These are phyloP conservation scores for Colius striatus DNA, from an alignment of 2,113 vertebrate genomes.

Conservation along the genomic window DNA sequence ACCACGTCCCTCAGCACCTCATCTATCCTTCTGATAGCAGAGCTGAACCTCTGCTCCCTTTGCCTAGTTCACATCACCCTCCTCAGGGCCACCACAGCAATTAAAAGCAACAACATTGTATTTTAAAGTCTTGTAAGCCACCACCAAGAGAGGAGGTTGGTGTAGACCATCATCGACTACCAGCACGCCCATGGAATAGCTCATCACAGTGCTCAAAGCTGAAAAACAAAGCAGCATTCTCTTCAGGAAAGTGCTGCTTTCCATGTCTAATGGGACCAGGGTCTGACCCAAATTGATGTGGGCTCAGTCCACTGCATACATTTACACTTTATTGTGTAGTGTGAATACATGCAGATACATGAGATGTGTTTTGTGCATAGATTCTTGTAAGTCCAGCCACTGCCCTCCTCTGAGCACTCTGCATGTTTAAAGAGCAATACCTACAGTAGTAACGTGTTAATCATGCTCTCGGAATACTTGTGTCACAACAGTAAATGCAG, in stretches of 20 bases:
- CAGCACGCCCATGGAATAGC: neutral
- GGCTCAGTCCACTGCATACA: neutral
- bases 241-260: neutral
- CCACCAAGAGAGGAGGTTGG: neutral
- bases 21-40: neutral
- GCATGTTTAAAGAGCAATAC: neutral
- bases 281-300: accelerated
- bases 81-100: neutral
- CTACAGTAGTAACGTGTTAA: neutral
- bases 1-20: too few species aligned
- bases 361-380: neutral
- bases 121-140: neutral
- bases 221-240: neutral
- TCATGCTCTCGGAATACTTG: neutral
- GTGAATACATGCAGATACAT: neutral
- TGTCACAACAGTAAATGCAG: neutral
- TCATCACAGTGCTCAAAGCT: neutral
- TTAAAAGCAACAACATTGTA: neutral
- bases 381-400: neutral
- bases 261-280: neutral
- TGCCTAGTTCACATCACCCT: neutral
- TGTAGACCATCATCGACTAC: neutral
- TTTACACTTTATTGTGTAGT: neutral
- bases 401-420: neutral
- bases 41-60: neutral